Evolutionary conservation across 2,888 invertebrate genomes (phyloP).

Genomic region (Pandemis corylana): DNA sequence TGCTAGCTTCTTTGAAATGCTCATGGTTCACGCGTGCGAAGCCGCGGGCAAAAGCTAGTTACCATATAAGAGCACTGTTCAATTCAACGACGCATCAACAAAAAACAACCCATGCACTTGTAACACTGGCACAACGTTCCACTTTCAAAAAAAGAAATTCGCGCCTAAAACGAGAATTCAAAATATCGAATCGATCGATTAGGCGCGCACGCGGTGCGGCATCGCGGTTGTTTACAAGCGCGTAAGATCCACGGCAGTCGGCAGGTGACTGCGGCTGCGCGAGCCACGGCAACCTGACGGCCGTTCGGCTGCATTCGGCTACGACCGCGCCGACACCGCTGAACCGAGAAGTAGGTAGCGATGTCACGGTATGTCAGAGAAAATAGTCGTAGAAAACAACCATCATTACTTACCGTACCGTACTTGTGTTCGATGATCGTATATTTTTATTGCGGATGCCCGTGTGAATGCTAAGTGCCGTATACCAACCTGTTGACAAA

Average conservation of each 20-base stretch:
- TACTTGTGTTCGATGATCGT: constrained; percentile 58
- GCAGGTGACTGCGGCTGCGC: constrained; percentile 78
- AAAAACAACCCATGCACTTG: constrained; percentile 53
- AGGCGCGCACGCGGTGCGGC: constrained; percentile 49
- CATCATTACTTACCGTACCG: constrained; percentile 66
- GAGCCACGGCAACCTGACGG: constrained; percentile 34
- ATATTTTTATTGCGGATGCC: constrained; percentile 65
- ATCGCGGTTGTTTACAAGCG: constrained; percentile 45
- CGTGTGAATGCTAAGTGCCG: constrained; percentile 59
- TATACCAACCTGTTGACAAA: constrained; percentile 66
- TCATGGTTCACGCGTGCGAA: too few species aligned
- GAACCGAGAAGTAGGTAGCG: constrained; percentile 68
- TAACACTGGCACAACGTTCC: constrained; percentile 52
- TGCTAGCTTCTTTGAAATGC: too few species aligned
- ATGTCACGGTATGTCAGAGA: constrained; percentile 73
- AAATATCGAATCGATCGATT: constrained; percentile 55
- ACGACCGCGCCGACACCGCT: constrained; percentile 40
- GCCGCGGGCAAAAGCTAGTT: too few species aligned
- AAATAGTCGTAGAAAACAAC: constrained; percentile 72
- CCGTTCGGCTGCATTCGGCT: background rate
- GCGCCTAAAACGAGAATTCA: constrained; percentile 51
- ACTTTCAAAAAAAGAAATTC: constrained; percentile 46
- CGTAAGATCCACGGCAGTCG: constrained; percentile 69
- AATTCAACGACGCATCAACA: constrained; percentile 54
- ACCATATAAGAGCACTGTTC: constrained; percentile 50